These are phyloP conservation scores for Cartodere bifasciata DNA, from an alignment of 2,888 invertebrate genomes.

Conservation along the genomic window DNA sequence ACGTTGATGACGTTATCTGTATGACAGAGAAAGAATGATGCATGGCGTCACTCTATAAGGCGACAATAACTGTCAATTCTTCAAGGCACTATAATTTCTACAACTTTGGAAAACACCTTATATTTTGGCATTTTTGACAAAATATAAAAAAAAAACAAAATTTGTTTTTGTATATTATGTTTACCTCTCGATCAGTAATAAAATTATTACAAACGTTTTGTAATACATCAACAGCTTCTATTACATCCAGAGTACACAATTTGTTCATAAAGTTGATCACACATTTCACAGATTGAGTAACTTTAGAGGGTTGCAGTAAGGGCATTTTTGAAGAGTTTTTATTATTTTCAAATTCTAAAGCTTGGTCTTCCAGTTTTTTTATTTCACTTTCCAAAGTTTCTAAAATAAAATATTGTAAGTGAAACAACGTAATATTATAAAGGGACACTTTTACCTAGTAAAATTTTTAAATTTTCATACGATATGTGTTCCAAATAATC, in stretches of 20 bases:
- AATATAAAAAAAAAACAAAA: slow-evolving; percentile 4
- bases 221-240: slow-evolving; percentile 48
- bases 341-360: slow-evolving; percentile 36
- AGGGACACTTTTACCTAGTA: too few relatives aligned
- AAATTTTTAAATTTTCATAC: slow-evolving; percentile 72
- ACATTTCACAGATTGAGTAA: slow-evolving; percentile 85
- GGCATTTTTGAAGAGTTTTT: slow-evolving; percentile 30
- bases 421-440: background rate
- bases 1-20: too few relatives aligned
- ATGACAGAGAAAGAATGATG: too few relatives aligned
- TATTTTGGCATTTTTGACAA: too few relatives aligned
- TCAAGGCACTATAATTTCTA: too few relatives aligned
- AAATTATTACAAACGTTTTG: slow-evolving; percentile 23
- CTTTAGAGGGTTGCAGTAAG: slow-evolving; percentile 51
- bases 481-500: slow-evolving; percentile 63
- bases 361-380: slow-evolving; percentile 57
- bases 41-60: too few relatives aligned
- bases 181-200: slow-evolving; percentile 19
- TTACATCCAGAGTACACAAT: slow-evolving; percentile 79
- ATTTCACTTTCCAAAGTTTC: slow-evolving; percentile 75
- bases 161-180: slow-evolving; percentile 8
- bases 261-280: slow-evolving; percentile 80
- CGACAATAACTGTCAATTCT: too few relatives aligned
- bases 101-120: too few relatives aligned
- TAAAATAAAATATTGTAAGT: slow-evolving; percentile 21